Conservation (phyloP, 2,797 vertebrate species). For the Scolopax bukidnonensis region DNA sequence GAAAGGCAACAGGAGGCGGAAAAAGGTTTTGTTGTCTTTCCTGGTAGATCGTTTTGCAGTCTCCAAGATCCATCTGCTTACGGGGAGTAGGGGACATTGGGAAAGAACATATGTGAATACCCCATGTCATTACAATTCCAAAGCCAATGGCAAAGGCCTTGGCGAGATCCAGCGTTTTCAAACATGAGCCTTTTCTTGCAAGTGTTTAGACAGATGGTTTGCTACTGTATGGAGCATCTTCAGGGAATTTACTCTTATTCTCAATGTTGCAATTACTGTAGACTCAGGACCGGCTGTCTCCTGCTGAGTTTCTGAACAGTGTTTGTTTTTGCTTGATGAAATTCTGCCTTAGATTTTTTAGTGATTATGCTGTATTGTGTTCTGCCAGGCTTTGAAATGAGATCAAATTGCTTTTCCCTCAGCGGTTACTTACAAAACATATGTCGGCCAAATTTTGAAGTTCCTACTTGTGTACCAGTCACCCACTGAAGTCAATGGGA, state of each 20-base stretch:
- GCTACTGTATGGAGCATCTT: constrained; percentile 70
- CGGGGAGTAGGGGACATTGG: not conserved
- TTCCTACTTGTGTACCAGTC: constrained; percentile 27
- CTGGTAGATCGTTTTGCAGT: constrained; percentile 7
- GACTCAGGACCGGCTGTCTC: constrained; percentile 46
- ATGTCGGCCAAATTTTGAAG: constrained; percentile 53
- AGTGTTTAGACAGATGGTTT: constrained; percentile 73
- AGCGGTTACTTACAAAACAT: constrained; percentile 38
- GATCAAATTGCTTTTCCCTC: constrained; percentile 55
- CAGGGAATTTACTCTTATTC: constrained; percentile 65
- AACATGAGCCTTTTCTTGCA: constrained; percentile 47
- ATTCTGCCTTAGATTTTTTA: constrained; percentile 67
- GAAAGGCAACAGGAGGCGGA: constrained; percentile 13
- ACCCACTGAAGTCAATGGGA: not conserved
- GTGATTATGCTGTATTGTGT: constrained; percentile 59
- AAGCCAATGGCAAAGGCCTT: constrained; percentile 65
- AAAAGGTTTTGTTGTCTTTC: constrained; percentile 59
- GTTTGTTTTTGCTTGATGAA: constrained; percentile 71
- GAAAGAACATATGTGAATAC: constrained; percentile 65
- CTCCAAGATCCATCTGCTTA: constrained; percentile 20
- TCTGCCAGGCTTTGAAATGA: constrained; percentile 68
- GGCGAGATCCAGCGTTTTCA: constrained; percentile 27
- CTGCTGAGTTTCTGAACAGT: constrained; percentile 62
- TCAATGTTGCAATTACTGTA: constrained; percentile 56
- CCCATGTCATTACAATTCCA: constrained; percentile 30